Conservation (phyloP, 2,888 invertebrate genomes). For the Chironomus tentans region DNA sequence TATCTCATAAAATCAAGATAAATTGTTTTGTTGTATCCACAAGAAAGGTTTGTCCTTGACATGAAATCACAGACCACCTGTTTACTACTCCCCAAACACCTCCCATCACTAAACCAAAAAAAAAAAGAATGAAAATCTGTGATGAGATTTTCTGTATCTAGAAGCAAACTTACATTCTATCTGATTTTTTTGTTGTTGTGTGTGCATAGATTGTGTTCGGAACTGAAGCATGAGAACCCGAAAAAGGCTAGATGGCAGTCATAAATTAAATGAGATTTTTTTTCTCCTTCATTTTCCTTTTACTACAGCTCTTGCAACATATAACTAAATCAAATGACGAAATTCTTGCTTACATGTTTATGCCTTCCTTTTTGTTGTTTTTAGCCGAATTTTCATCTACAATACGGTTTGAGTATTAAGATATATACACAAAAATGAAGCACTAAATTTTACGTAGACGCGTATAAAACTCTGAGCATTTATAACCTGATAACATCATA, state of each 20-base stretch:
- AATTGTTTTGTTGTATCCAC: too few relatives aligned
- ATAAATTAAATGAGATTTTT: constrained; percentile 18
- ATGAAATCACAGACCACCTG: not conserved
- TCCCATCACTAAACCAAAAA: too few relatives aligned
- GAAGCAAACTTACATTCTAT: not conserved
- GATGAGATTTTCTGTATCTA: not conserved
- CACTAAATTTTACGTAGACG: not conserved
- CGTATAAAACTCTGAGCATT: not conserved
- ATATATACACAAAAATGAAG: not conserved
- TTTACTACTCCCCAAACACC: not conserved
- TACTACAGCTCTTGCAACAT: not conserved
- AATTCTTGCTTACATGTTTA: too few relatives aligned
- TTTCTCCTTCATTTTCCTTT: not conserved
- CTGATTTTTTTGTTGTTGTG: not conserved
- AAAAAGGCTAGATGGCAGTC: not conserved
- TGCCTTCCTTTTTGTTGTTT: too few relatives aligned
- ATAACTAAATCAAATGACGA: constrained; percentile 17
- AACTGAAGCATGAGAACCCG: not conserved
- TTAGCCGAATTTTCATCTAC: too few relatives aligned
- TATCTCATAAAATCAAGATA: too few relatives aligned
- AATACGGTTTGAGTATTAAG: not conserved
- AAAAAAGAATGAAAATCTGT: too few relatives aligned
- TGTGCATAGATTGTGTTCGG: not conserved
- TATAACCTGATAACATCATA: not conserved
- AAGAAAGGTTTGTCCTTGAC: too few relatives aligned